Percentiles rank a stretch among this genome's conserved stretches.
Conservation (phyloP, 1,140 invertebrate species). For the Archivesica marissinica region DNA sequence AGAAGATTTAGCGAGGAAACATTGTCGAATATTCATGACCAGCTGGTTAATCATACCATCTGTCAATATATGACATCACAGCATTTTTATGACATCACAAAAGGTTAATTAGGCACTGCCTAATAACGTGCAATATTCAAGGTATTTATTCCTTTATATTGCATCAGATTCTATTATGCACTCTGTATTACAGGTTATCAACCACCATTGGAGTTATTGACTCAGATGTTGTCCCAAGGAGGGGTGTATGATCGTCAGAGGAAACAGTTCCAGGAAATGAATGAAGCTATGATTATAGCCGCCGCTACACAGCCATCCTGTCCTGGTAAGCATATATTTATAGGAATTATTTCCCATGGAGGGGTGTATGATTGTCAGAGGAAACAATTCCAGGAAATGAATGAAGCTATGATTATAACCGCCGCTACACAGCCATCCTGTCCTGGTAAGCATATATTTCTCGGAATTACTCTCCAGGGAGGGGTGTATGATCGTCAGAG, state of each 20-base stretch:
- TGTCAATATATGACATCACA: too few relatives aligned
- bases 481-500: slow-evolving; percentile 77
- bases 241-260: slow-evolving; percentile 77
- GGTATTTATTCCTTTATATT: too few relatives aligned
- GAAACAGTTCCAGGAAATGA: slow-evolving; percentile 74
- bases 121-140: too few relatives aligned
- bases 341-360: too few relatives aligned
- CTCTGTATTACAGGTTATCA: slow-evolving; percentile 75
- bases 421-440: slow-evolving; percentile 75
- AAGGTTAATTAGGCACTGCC: too few relatives aligned
- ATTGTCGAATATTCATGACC: too few relatives aligned
- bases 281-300: slow-evolving; percentile 78
- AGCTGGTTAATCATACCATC: too few relatives aligned
- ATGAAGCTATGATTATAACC: slow-evolving; percentile 78
- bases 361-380: slow-evolving; percentile 77
- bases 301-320: slow-evolving; percentile 75
- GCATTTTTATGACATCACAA: too few relatives aligned
- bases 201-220: slow-evolving; percentile 84
- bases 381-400: slow-evolving; percentile 74
- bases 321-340: slow-evolving; percentile 74
- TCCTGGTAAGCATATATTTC: slow-evolving; percentile 78
- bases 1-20: too few relatives aligned
- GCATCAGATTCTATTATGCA: too few relatives aligned
- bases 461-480: too few relatives aligned
- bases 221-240: slow-evolving; percentile 84